Evolutionary conservation across 2,797 vertebrate species (phyloP), one percentile per base, ranked within the genome.

Genomic region (Mus spretus): DNA sequence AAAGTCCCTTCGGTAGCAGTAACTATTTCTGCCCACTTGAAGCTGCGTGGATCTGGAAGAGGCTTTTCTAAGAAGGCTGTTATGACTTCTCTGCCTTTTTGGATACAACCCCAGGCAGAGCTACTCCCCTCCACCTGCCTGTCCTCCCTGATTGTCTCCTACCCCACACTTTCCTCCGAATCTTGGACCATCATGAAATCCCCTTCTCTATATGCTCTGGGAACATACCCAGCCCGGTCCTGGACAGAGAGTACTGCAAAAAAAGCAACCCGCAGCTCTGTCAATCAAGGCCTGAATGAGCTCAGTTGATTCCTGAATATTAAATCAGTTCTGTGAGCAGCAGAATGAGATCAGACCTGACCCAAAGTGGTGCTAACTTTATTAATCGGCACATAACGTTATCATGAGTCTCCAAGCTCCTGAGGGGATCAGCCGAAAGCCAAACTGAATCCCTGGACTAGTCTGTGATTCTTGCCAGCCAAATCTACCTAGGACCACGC

Each of bases 251-350:
- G 96, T 13, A 37, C 80, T 96, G 96, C 97, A 53, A 12, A 53
- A 53, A 55, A 14, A 80, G 91, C 84, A 37, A 65, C 83, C 34
- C n/a, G 34, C 89, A 84, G 88, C 50, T 59, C 77, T 94, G 97
- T 95, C 63, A 82, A 65, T 89, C 96, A 26, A 90, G 91, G 82
- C 85, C 89, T 55, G 61, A 90, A 81, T 31, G 92, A 94, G 93
- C 96, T 98, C 88, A 96, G 97, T 90, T 92, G 96, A 96, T 90
- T 95, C 90, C 79, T 92, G 93, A 95, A 97, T 94, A 91, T 92
- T 90, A 95, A 95, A 95, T 94, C 90, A 80, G 81, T 88, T 97
- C 81, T 59, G 47, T 93, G 92, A 97, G 95, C 95, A 89, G 81
- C 3, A 55, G 79, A 97, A 96, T 96, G 96, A 0, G 0, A 72